Conservation (phyloP, 2,797 vertebrate genomes). For the Sebastes minor region DNA sequence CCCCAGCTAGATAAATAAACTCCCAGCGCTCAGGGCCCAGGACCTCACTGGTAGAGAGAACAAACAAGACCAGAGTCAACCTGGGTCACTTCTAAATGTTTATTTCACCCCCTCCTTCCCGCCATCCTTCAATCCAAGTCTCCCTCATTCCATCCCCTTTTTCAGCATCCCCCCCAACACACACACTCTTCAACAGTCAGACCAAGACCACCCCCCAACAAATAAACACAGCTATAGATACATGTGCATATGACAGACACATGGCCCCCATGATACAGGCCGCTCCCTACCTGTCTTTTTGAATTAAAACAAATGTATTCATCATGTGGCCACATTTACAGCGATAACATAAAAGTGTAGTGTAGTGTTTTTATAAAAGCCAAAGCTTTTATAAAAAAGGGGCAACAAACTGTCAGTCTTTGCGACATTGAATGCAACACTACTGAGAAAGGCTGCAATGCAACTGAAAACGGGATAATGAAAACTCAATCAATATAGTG, state of each 20-base stretch:
- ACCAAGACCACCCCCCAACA: constrained; percentile 69
- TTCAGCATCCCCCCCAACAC: constrained; percentile 40
- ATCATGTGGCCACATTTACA: constrained; percentile 1
- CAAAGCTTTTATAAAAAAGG: constrained; percentile 9
- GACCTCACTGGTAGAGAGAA: constrained; percentile 90
- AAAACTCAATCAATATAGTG: constrained; percentile 65
- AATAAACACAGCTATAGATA: constrained; percentile 71
- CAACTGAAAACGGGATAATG: constrained; percentile 53
- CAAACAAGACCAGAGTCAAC: constrained; percentile 88
- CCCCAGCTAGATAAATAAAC: constrained; percentile 90
- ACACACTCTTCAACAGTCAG: constrained; percentile 39
- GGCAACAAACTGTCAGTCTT: constrained; percentile 28
- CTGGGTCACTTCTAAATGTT: constrained; percentile 88
- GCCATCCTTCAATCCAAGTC: constrained; percentile 66
- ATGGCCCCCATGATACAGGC: constrained; percentile 29
- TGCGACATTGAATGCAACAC: constrained; percentile 39
- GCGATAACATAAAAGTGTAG: neutral
- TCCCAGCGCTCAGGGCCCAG: constrained; percentile 80
- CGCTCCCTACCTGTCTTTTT: constrained; percentile 2
- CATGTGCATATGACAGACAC: constrained; percentile 52
- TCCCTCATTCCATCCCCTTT: constrained; percentile 68
- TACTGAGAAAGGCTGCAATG: constrained; percentile 39
- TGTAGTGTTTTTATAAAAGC: neutral
- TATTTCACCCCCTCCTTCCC: constrained; percentile 78
- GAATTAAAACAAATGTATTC: neutral